These are phyloP conservation scores for Apodemia zela DNA, from an alignment of 2,888 invertebrate genomes.

Conservation along the genomic window DNA sequence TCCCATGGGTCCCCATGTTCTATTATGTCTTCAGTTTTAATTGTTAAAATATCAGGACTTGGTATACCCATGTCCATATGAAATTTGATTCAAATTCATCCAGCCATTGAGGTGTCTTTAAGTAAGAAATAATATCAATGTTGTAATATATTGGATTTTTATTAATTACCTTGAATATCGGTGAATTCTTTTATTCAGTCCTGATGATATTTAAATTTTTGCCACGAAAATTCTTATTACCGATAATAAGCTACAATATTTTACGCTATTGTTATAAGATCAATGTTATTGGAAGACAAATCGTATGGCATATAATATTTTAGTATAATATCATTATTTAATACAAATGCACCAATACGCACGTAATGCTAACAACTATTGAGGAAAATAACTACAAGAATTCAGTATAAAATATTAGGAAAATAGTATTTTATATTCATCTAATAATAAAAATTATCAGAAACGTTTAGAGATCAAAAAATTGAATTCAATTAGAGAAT, in stretches of 20 bases:
- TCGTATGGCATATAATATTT: slow-evolving; percentile 79
- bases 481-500: slow-evolving; percentile 18
- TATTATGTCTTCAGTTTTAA: too few relatives aligned
- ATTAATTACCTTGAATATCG: too few relatives aligned
- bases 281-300: slow-evolving; percentile 81
- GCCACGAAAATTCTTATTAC: slow-evolving; percentile 48
- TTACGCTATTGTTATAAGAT: slow-evolving; percentile 77
- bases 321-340: slow-evolving; percentile 62
- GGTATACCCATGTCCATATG: too few relatives aligned
- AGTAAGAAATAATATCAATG: too few relatives aligned
- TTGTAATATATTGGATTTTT: too few relatives aligned
- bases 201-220: neutral
- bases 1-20: too few relatives aligned
- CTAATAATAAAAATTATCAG: slow-evolving; percentile 64
- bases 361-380: slow-evolving; percentile 71
- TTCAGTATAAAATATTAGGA: slow-evolving; percentile 52
- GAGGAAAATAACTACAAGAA: slow-evolving; percentile 63
- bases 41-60: too few relatives aligned
- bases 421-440: slow-evolving; percentile 63
- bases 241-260: slow-evolving; percentile 77
- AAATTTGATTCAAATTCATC: too few relatives aligned
- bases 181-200: neutral
- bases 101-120: too few relatives aligned
- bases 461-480: slow-evolving; percentile 45
- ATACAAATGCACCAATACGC: slow-evolving; percentile 74